A percentile compares a stretch with the other conserved stretches of the same genome.
phyloP scores from a whole-genome alignment of 2,113 vertebrate species.

The Columbina picui region DNA sequence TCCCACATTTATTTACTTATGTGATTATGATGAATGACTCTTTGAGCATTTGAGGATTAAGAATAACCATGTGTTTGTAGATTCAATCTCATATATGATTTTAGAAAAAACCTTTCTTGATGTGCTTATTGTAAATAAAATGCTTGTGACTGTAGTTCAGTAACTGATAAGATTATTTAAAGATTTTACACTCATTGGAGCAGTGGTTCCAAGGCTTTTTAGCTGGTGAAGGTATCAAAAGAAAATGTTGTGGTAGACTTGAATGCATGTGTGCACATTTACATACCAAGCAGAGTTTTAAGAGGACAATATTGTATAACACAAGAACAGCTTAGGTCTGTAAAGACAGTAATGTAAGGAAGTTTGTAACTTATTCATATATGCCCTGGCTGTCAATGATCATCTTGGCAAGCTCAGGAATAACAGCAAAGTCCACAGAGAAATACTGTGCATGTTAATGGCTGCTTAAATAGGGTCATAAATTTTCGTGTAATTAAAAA shows the following conservation, averaged over 20 bases:
- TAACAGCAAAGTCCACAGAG: not conserved
- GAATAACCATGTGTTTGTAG: not conserved
- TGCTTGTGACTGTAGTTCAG: not conserved
- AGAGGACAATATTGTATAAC: not conserved
- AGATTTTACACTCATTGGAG: not conserved
- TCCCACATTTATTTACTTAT: not conserved
- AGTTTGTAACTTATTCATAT: not conserved
- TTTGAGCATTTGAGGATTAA: not conserved
- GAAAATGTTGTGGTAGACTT: not conserved
- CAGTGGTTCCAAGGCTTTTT: not conserved
- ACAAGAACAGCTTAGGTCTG: not conserved
- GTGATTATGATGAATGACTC: not conserved
- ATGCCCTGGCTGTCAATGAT: not conserved
- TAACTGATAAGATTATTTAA: not conserved
- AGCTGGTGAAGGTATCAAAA: not conserved
- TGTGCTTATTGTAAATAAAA: not conserved
- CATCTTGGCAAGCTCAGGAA: not conserved
- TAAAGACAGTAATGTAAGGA: not conserved
- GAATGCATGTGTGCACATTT: accelerated
- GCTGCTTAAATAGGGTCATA: not conserved
- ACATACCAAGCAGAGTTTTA: not conserved
- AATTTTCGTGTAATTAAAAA: not conserved
- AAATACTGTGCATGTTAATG: not conserved
- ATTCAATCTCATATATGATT: not conserved
- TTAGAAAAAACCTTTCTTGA: not conserved